Base-by-base conservation (phyloP, 2,888 invertebrate genomes). In the Sinelater perroti region DNA sequence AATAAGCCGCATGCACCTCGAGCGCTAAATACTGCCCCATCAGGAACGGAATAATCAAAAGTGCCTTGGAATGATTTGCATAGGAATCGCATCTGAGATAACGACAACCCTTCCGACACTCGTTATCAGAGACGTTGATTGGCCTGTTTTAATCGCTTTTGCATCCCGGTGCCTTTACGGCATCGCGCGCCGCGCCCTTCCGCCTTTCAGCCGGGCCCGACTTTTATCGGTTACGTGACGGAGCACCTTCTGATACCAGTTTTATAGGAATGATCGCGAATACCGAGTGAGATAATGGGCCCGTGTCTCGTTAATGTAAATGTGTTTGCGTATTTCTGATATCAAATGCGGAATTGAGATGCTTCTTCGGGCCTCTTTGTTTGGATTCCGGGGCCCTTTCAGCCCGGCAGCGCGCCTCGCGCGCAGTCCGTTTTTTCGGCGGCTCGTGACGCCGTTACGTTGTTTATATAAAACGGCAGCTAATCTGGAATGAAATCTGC, bases 81-180 rank as follows among this genome's bases (percentile, higher is more conserved):
- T 69, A 69, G 69, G 63, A 69, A 69, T 69, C 69, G 58, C 68
- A 69, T 69, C 69, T 67, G 63, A 69, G 69, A 69, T 69, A 69
- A 68, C 67, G 68, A 68, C 68, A 69, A 69, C 69, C 69, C 68
- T 69, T 69, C 65, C 67, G 66, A 60, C 59, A 63, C 58, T 63
- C 62, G 70, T 62, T 62, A 62, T 62, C 62, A 60, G 62, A 62
- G 60, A 60, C 56, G 60, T 60, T 62, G 62, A 62, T 62, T 62
- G 62, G 62, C 57, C 60, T 60, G 57, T 57, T 60, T 60, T 62
- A 62, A 62, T 62, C 62, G 62, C 47, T 61, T 61, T 55, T 54
- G 51, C 47, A 57, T 61, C 46, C 50, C 44, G 21, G 45, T 54
- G 56, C 52, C 56, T 56, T 56, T 55, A 60, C 56, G 60, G 33